Conservation (phyloP, 1,140 invertebrate genomes). For the Drepana arcuata region DNA sequence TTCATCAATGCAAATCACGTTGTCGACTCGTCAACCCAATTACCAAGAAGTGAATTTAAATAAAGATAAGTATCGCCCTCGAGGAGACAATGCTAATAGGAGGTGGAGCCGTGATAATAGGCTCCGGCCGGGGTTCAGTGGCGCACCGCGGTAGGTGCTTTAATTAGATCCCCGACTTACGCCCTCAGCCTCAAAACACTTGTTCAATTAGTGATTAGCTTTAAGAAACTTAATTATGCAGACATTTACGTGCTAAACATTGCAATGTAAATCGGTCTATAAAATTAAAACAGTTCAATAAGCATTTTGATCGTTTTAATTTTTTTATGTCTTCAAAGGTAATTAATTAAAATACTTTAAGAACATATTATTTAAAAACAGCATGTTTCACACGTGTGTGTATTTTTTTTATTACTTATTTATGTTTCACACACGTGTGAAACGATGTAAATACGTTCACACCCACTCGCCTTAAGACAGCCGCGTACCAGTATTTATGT, state of each 20-base stretch:
- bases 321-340: no score
- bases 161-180: slow-evolving; percentile 69
- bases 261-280: no score
- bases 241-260: slow-evolving; percentile 28
- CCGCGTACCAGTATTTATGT: no score
- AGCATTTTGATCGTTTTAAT: no score
- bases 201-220: slow-evolving; percentile 66
- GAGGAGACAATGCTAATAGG: slow-evolving; percentile 69
- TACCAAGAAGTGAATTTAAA: slow-evolving; percentile 72
- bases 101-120: slow-evolving; percentile 64
- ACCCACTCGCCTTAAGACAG: no score
- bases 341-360: no score
- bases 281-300: no score
- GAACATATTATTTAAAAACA: no score
- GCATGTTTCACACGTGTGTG: no score
- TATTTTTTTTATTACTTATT: no score
- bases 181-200: slow-evolving; percentile 61
- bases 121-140: slow-evolving; percentile 46
- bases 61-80: slow-evolving; percentile 71
- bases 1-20: slow-evolving; percentile 72
- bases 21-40: slow-evolving; percentile 71
- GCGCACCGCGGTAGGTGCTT: slow-evolving; percentile 58
- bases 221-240: slow-evolving; percentile 54
- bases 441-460: no score
- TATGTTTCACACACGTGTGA: no score